These are phyloP conservation scores for Noturus placidus DNA, from an alignment of 2,113 vertebrate species.

Conservation along the genomic window DNA sequence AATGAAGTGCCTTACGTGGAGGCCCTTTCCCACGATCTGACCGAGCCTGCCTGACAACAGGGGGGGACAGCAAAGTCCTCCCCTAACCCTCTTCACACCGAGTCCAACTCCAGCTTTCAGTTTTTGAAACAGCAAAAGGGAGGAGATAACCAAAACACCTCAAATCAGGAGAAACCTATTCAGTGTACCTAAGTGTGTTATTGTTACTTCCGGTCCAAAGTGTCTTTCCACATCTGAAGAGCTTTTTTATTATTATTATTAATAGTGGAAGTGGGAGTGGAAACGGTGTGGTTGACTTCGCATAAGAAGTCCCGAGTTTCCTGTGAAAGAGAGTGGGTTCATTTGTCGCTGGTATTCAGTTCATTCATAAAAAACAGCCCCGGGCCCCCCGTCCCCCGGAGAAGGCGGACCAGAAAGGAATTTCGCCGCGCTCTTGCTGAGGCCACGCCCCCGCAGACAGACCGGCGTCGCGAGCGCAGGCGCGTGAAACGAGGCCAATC, in stretches of 20 bases:
- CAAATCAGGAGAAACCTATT: neutral
- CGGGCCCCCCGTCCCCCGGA: constrained; percentile 61
- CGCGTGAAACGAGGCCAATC: constrained; percentile 72
- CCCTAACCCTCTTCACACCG: constrained; percentile 52
- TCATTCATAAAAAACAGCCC: constrained; percentile 71
- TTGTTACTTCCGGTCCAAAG: neutral
- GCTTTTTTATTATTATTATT: neutral
- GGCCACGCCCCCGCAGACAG: constrained; percentile 78
- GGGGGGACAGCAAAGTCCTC: constrained; percentile 55
- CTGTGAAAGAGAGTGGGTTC: constrained; percentile 59
- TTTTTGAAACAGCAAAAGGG: neutral
- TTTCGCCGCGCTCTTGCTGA: constrained; percentile 38
- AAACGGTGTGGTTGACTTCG: constrained; percentile 41
- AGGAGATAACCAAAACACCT: constrained; percentile 19
- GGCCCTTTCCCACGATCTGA: constrained; percentile 84
- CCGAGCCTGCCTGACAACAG: constrained; percentile 65
- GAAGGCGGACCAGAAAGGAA: constrained; percentile 51
- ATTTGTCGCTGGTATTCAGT: constrained; percentile 68
- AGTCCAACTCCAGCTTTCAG: constrained; percentile 41
- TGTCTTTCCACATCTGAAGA: constrained; percentile 3
- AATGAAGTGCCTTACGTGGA: constrained; percentile 76
- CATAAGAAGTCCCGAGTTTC: constrained; percentile 10
- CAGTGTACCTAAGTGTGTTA: neutral
- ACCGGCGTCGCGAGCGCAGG: constrained; percentile 75
- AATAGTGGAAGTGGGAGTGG: constrained; percentile 9